Evolutionary conservation across 2,797 vertebrate species (phyloP).

Genomic region (Poeciliopsis turneri): DNA sequence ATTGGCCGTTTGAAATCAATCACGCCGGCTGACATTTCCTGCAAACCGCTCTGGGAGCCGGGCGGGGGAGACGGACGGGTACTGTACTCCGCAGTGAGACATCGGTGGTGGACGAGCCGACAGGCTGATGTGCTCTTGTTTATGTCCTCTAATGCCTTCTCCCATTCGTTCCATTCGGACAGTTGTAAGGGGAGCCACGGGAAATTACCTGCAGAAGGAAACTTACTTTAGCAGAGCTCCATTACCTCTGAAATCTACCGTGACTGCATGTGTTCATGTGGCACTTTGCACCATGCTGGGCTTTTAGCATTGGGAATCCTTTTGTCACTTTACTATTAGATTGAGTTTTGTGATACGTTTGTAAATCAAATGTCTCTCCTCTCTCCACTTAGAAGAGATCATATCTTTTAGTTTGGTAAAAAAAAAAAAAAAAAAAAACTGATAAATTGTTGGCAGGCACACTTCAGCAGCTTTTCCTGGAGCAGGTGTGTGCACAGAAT

Average conservation of each 20-base stretch:
- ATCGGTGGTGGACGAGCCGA: constrained; percentile 81
- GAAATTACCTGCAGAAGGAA: constrained; percentile 86
- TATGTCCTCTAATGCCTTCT: constrained; percentile 86
- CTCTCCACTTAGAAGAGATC: too few species aligned
- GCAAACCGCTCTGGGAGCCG: constrained; percentile 84
- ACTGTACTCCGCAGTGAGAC: constrained; percentile 74
- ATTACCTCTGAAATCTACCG: constrained; percentile 34
- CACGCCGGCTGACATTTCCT: constrained; percentile 85
- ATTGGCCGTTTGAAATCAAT: constrained; percentile 88
- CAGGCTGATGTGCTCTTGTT: constrained; percentile 87
- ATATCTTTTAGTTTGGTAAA: not conserved
- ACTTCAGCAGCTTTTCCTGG: too few species aligned
- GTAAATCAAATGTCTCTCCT: not conserved
- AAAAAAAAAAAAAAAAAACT: not conserved
- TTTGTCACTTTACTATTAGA: not conserved
- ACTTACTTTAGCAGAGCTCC: constrained; percentile 74
- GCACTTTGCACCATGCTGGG: not conserved
- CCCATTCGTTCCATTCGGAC: constrained; percentile 79
- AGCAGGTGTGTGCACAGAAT: too few species aligned
- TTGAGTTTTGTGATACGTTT: not conserved
- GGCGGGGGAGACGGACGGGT: constrained; percentile 21
- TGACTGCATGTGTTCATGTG: constrained; percentile 8
- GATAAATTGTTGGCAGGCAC: not conserved
- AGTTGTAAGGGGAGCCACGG: constrained; percentile 82
- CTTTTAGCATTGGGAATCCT: not conserved